Conservation (phyloP, 2,888 invertebrate genomes). For the Oxytorus armatus region DNA sequence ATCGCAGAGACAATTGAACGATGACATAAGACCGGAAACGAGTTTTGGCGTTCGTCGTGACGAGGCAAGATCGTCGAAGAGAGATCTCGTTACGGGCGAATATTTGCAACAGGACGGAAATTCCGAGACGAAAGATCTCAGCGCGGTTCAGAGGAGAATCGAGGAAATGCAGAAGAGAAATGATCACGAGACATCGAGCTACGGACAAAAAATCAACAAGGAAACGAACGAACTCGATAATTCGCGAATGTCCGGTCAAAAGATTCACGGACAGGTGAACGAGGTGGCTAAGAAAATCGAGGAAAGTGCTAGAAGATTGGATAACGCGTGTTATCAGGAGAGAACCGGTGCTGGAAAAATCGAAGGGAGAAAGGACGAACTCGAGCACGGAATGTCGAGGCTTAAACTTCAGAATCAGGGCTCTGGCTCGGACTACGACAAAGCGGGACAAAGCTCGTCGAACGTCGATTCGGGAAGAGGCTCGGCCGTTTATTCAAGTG, state of each 20-base stretch:
- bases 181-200: constrained; percentile 73
- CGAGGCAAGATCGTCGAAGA: constrained; percentile 76
- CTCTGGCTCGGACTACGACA: constrained; percentile 88
- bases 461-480: constrained; percentile 92
- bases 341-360: constrained; percentile 67
- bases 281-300: constrained; percentile 74
- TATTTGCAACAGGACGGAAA: constrained; percentile 66
- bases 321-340: constrained; percentile 63
- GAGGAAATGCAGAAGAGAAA: constrained; percentile 78
- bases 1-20: constrained; percentile 74
- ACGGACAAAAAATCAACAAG: constrained; percentile 70
- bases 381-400: constrained; percentile 80
- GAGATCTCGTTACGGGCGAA: constrained; percentile 71
- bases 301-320: constrained; percentile 67
- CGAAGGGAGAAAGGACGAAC: constrained; percentile 78
- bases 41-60: constrained; percentile 80
- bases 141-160: constrained; percentile 76
- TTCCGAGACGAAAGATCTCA: constrained; percentile 63
- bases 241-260: constrained; percentile 67
- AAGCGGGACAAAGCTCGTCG: constrained; percentile 89
- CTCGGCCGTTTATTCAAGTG: constrained; percentile 92
- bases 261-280: constrained; percentile 67
- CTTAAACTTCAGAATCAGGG: constrained; percentile 82
- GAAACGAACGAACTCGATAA: constrained; percentile 71
- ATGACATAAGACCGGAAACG: constrained; percentile 80